A percentile compares a stretch with the other conserved stretches of the same genome.
Conservation (phyloP, 30 jellyfish, hydroid and myxozoan genomes). For the Hydractinia symbiolongicarpus region DNA sequence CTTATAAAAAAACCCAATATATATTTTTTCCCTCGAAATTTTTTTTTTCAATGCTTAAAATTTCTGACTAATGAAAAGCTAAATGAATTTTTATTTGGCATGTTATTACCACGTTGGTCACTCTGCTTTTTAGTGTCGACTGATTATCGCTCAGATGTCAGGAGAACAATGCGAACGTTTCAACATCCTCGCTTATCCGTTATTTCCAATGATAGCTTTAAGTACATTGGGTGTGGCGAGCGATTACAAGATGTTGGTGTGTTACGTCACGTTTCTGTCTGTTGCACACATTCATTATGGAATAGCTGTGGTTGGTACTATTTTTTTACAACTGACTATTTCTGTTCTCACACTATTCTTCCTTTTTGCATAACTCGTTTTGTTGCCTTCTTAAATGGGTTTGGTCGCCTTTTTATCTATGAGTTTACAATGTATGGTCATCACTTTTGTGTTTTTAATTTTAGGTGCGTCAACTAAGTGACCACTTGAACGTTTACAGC, state of each 20-base stretch:
- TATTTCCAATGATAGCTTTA: slow-evolving; percentile 32
- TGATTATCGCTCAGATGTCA: slow-evolving; percentile 88
- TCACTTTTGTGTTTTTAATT: not conserved
- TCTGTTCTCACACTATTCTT: too few species aligned
- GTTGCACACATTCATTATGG: slow-evolving; percentile 80
- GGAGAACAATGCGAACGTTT: slow-evolving; percentile 65
- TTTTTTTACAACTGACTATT: too few species aligned
- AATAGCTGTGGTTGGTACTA: slow-evolving; percentile 61
- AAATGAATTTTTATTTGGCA: not conserved
- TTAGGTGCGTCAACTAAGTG: slow-evolving; percentile 69
- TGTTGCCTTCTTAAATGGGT: too few species aligned
- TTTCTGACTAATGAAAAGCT: too few species aligned
- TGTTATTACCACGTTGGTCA: not conserved
- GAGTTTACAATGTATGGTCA: not conserved
- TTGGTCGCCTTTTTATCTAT: not conserved
- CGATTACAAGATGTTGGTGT: slow-evolving; percentile 37
- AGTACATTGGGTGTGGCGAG: slow-evolving; percentile 27
- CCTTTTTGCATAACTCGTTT: too few species aligned
- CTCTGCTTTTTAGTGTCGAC: slow-evolving; percentile 61
- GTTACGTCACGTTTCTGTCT: slow-evolving; percentile 32
- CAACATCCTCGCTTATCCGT: slow-evolving; percentile 54
- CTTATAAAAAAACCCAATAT: too few species aligned
- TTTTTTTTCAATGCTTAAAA: too few species aligned
- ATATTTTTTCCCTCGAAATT: too few species aligned
- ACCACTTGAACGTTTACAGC: slow-evolving; percentile 57